Conservation (phyloP, 2,113 vertebrate species). For the Emydura subglobosa region DNA sequence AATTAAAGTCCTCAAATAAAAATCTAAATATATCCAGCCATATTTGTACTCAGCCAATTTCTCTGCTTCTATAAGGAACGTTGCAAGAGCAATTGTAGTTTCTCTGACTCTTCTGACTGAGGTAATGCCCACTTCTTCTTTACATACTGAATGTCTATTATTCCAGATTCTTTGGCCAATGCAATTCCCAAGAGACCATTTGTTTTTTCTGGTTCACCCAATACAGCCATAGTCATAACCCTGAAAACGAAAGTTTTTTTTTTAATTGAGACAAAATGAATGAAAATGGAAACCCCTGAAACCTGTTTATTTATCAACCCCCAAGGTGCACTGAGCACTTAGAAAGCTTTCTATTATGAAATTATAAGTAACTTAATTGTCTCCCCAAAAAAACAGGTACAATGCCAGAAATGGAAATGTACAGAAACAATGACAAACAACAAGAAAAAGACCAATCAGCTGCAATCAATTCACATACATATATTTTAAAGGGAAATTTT, state of each 20-base stretch:
- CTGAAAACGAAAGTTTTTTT: slow-evolving; percentile 68
- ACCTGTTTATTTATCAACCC: not conserved
- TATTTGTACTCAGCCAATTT: not conserved
- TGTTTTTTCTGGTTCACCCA: slow-evolving; percentile 88
- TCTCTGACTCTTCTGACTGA: slow-evolving; percentile 76
- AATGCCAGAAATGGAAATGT: not conserved
- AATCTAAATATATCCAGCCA: not conserved
- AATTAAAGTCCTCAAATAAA: not conserved
- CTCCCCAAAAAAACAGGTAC: not conserved
- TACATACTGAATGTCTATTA: slow-evolving; percentile 89
- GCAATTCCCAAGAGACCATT: slow-evolving; percentile 85
- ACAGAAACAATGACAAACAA: not conserved
- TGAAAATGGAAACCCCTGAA: not conserved
- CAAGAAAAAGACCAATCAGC: not conserved
- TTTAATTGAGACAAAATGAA: not conserved
- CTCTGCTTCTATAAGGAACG: slow-evolving; percentile 41
- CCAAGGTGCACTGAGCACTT: not conserved
- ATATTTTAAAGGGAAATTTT: not conserved
- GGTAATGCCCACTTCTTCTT: slow-evolving; percentile 80
- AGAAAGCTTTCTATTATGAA: not conserved
- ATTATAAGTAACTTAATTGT: not conserved
- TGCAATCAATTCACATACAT: not conserved
- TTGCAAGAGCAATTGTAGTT: slow-evolving; percentile 77
- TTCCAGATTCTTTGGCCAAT: slow-evolving; percentile 86
- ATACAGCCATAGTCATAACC: slow-evolving; percentile 84